A percentile compares a stretch with the other conserved stretches of the same genome.
Evolutionary conservation across 1,140 invertebrate species (phyloP).

Genomic region (Aphelinus certus): DNA sequence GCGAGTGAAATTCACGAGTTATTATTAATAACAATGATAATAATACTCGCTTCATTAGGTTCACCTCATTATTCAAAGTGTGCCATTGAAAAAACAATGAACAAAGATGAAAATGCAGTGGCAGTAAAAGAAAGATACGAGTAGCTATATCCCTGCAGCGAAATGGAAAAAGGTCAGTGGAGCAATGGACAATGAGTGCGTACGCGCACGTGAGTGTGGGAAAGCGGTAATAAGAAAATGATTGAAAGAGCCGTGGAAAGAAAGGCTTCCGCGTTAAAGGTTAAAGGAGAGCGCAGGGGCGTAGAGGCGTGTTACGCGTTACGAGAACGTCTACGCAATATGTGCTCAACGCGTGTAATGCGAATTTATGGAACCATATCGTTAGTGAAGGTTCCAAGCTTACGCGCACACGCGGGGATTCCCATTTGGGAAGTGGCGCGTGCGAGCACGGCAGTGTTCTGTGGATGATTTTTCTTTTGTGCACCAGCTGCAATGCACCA

Average conservation of each 20-base stretch:
- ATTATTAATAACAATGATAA: too few species aligned
- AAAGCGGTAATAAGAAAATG: conserved; percentile 31
- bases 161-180: conserved; percentile 18
- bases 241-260: conserved; percentile 28
- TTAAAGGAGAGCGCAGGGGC: conserved; percentile 11
- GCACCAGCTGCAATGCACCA: neutral
- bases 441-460: neutral
- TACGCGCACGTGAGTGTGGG: neutral
- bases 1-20: too few species aligned
- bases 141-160: too few species aligned
- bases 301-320: neutral
- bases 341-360: conserved; percentile 9
- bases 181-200: conserved; percentile 25
- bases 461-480: neutral
- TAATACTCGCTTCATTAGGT: too few species aligned
- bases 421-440: neutral
- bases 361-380: conserved; percentile 27
- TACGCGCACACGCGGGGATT: neutral
- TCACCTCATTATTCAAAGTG: too few species aligned
- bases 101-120: neutral
- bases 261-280: conserved; percentile 6
- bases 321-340: neutral
- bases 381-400: conserved; percentile 23
- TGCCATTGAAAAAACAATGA: neutral
- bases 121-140: too few species aligned